Evolutionary conservation across 2,888 invertebrate species (phyloP), one percentile per base, ranked within the genome.

Genomic region (Conomelus anceps): DNA sequence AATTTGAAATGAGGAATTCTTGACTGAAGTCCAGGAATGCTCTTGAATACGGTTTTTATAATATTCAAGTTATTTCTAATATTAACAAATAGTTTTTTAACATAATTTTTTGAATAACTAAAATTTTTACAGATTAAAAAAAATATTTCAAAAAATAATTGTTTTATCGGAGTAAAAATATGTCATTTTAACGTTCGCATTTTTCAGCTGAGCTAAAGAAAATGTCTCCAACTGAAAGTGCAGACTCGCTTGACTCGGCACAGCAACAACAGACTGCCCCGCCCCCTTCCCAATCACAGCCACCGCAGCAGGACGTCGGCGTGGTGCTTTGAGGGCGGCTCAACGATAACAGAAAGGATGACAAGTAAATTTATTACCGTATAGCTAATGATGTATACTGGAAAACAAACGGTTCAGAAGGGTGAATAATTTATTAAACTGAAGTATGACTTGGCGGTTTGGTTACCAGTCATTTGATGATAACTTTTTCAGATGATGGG

Each of bases 131-230:
- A n/a, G n/a, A n/a, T n/a, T n/a, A n/a, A n/a, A n/a, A n/a, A n/a
- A n/a, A n/a, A n/a, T n/a, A n/a, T n/a, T n/a, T n/a, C n/a, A n/a
- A n/a, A n/a, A n/a, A n/a, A n/a, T n/a, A n/a, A n/a, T n/a, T n/a
- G n/a, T n/a, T n/a, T n/a, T n/a, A n/a, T n/a, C n/a, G n/a, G n/a
- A n/a, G n/a, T 26, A 26, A 26, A 26, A 63, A 9, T 11, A 23
- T 88, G 22, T 4, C 34, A 0, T 13, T 63, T 13, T 17, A 9
- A 34, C 34, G 9, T 34, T 34, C 34, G 11, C 3, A 9, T 34
- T 13, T 34, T 89, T 85, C 23, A 90, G 86, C 88, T 85, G 90
- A 88, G n/a, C 86, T 89, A 26, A 84, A 89, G 34, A 90, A 88
- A 24, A 24, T 88, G 9, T 86, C 89, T 3, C 90, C 89, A 1